A percentile compares a stretch with the other conserved stretches of the same genome.
Evolutionary conservation across 2,113 vertebrate genomes (phyloP).

Genomic region (Urocynchramus pylzowi): DNA sequence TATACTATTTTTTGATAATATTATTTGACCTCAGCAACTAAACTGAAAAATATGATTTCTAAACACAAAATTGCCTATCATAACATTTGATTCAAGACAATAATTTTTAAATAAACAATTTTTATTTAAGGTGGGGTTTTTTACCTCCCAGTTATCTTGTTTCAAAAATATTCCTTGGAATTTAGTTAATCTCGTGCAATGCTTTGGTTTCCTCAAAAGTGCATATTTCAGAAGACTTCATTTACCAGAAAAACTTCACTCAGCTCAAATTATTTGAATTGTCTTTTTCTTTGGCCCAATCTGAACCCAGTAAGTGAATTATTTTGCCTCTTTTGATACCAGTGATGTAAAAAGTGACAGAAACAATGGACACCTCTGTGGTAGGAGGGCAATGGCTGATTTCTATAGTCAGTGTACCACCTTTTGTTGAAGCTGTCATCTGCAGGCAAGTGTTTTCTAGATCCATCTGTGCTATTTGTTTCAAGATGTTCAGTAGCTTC

Average conservation of each 20-base stretch:
- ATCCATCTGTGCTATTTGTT: background rate
- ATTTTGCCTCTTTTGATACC: background rate
- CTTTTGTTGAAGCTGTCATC: background rate
- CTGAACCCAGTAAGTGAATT: background rate
- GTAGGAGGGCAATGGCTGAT: background rate
- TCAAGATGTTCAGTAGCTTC: background rate
- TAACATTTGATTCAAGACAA: background rate
- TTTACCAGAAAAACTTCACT: background rate
- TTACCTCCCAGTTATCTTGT: background rate
- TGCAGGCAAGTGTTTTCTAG: background rate
- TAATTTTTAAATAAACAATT: background rate
- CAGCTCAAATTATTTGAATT: background rate
- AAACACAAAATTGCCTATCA: background rate
- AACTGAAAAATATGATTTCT: background rate
- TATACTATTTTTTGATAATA: background rate
- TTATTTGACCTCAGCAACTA: background rate
- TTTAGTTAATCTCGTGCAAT: background rate
- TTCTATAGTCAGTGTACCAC: background rate
- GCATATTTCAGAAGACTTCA: background rate
- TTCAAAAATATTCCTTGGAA: background rate
- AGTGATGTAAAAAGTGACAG: background rate
- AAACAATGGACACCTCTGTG: background rate
- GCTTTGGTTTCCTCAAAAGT: background rate
- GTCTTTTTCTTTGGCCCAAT: background rate
- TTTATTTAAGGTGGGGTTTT: fast-evolving